Conservation (phyloP, 2,797 vertebrate genomes). For the Sebastiscus albofasciatus region DNA sequence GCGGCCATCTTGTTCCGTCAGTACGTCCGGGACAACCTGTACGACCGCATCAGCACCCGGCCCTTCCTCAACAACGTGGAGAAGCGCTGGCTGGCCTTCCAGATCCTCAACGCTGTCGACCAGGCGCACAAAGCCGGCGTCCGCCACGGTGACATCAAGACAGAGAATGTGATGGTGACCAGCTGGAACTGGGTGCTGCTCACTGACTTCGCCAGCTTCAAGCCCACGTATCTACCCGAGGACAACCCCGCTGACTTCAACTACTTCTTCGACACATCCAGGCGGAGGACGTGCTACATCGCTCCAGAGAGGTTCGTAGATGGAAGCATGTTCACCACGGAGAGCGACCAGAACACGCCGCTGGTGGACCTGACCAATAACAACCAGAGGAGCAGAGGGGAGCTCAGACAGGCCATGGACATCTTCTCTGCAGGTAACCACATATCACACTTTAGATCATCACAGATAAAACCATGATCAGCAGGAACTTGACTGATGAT, state of each 20-base stretch:
- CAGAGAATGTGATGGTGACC: constrained; percentile 98
- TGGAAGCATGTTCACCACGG: constrained; percentile 92
- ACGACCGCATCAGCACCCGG: constrained; percentile 95
- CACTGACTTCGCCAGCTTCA: constrained; percentile 98
- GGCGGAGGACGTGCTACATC: constrained; percentile 95
- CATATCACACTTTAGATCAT: background rate
- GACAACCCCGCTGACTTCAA: constrained; percentile 99
- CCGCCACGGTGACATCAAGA: constrained; percentile 97
- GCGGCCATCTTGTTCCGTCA: constrained; percentile 95
- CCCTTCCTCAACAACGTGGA: constrained; percentile 96
- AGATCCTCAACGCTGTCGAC: constrained; percentile 94
- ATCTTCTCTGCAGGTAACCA: constrained; percentile 94
- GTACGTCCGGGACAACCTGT: constrained; percentile 96
- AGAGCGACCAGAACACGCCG: constrained; percentile 94
- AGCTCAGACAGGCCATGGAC: constrained; percentile 95
- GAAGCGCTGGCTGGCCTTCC: constrained; percentile 98
- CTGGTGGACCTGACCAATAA: constrained; percentile 93
- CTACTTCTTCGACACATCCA: constrained; percentile 97
- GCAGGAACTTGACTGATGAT: too few relatives aligned
- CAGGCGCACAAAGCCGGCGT: constrained; percentile 95
- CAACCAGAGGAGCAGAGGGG: constrained; percentile 93
- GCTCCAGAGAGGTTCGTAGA: constrained; percentile 97
- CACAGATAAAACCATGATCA: background rate
- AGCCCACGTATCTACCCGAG: constrained; percentile 95
- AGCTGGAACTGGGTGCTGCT: constrained; percentile 99